Conservation (phyloP, 30 jellyfish, hydroid and myxozoan species). For the Phacellophora camtschatica region DNA sequence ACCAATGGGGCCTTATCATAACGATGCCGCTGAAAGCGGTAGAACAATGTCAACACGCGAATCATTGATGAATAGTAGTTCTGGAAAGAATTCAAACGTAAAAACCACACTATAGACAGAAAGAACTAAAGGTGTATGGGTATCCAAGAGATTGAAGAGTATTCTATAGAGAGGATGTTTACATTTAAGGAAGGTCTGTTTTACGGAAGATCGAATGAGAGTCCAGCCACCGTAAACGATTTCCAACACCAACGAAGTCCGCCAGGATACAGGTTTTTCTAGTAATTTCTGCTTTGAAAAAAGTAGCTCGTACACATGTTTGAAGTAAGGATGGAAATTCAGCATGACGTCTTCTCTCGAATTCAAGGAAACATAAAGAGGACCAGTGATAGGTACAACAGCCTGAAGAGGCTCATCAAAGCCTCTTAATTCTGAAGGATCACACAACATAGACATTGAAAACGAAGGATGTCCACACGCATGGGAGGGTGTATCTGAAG, state of each 20-base stretch:
- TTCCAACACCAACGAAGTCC: neutral
- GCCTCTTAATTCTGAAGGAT: neutral
- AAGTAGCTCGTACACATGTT: neutral
- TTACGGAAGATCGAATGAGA: neutral
- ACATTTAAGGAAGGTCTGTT: neutral
- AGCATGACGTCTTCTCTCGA: neutral
- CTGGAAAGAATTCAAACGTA: neutral
- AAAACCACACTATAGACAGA: neutral
- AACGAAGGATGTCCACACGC: neutral
- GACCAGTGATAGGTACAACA: neutral
- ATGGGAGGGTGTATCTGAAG: neutral
- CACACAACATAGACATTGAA: neutral
- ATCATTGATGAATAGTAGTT: neutral
- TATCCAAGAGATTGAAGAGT: neutral
- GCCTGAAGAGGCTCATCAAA: neutral
- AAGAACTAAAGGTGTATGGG: neutral
- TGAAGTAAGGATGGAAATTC: neutral
- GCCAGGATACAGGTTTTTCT: neutral
- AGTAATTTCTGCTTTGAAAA: neutral
- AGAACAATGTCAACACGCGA: slow-evolving; percentile 4
- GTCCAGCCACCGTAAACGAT: neutral
- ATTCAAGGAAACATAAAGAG: neutral
- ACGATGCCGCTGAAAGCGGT: slow-evolving; percentile 3
- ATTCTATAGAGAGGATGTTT: neutral
- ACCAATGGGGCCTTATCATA: neutral